These are phyloP conservation scores for Nasonia giraulti DNA, from an alignment of 1,140 invertebrate genomes.

Conservation along the genomic window DNA sequence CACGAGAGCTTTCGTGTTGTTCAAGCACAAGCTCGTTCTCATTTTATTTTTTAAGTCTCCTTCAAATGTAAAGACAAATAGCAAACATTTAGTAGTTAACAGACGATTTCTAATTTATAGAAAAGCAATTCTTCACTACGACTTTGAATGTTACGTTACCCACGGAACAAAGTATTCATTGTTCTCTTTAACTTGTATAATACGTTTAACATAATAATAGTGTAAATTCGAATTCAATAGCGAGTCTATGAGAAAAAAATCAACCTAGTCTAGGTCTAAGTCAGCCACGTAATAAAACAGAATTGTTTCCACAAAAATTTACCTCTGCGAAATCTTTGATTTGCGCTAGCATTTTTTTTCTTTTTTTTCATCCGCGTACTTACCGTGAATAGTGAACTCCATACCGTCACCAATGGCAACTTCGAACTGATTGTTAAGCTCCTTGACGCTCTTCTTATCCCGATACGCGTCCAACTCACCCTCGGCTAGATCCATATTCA, in stretches of 20 bases:
- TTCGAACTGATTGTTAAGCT: constrained; percentile 83
- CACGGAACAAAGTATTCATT: no score
- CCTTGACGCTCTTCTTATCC: constrained; percentile 89
- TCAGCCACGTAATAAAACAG: not conserved
- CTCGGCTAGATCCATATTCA: constrained; percentile 87
- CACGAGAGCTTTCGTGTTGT: constrained; percentile 82
- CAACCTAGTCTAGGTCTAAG: not conserved
- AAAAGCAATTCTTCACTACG: not conserved
- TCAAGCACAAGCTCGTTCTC: constrained; percentile 82
- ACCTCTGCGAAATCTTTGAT: not conserved
- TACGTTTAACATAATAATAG: not conserved
- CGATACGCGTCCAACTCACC: constrained; percentile 83
- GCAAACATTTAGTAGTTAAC: constrained; percentile 14
- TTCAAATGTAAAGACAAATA: constrained; percentile 64
- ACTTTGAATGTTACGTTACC: no score
- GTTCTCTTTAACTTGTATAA: not conserved
- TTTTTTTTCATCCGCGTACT: constrained; percentile 49
- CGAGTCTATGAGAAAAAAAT: not conserved
- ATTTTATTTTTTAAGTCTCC: constrained; percentile 84
- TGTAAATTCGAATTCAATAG: not conserved
- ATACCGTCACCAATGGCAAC: constrained; percentile 92
- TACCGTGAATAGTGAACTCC: constrained; percentile 93
- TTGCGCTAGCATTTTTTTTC: not conserved
- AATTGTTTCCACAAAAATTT: not conserved
- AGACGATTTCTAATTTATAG: not conserved